phyloP scores from a whole-genome alignment of 2,888 invertebrate species.

The Alloplasta piceator region DNA sequence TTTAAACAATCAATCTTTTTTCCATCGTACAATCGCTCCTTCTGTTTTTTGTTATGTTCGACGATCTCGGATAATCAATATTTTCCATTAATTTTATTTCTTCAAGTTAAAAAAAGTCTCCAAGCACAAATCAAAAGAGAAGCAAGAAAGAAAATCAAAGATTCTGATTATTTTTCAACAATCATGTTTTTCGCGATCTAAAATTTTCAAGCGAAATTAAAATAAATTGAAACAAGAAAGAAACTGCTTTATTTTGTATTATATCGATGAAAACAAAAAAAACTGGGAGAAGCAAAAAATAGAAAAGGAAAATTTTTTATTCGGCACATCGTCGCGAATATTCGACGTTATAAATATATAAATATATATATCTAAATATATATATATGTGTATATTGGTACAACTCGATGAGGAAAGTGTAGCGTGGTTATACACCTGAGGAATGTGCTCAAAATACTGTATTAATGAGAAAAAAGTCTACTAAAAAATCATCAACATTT shows the following conservation, averaged over 20 bases:
- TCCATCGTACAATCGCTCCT: conserved; percentile 28
- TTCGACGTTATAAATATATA: conserved; percentile 49
- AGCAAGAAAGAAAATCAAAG: no score
- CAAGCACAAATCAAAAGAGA: background rate
- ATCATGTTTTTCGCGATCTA: no score
- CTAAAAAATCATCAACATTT: conserved; percentile 77
- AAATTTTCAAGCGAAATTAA: no score
- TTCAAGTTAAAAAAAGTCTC: background rate
- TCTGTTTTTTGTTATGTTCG: conserved; percentile 14
- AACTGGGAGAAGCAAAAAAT: no score
- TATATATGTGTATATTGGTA: conserved; percentile 77
- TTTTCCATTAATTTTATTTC: background rate
- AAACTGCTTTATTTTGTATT: no score
- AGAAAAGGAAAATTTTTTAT: background rate
- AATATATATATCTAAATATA: background rate
- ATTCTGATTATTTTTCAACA: no score
- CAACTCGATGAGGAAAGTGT: conserved; percentile 83
- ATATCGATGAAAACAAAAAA: no score
- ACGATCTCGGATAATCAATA: conserved; percentile 7
- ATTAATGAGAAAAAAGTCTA: conserved; percentile 80
- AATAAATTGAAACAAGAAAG: no score
- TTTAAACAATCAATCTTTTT: conserved; percentile 20
- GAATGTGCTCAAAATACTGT: conserved; percentile 83
- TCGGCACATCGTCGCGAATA: conserved; percentile 42
- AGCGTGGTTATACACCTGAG: conserved; percentile 83